These are phyloP conservation scores for Hypsopygia costalis DNA, from an alignment of 2,888 invertebrate species.

Conservation along the genomic window DNA sequence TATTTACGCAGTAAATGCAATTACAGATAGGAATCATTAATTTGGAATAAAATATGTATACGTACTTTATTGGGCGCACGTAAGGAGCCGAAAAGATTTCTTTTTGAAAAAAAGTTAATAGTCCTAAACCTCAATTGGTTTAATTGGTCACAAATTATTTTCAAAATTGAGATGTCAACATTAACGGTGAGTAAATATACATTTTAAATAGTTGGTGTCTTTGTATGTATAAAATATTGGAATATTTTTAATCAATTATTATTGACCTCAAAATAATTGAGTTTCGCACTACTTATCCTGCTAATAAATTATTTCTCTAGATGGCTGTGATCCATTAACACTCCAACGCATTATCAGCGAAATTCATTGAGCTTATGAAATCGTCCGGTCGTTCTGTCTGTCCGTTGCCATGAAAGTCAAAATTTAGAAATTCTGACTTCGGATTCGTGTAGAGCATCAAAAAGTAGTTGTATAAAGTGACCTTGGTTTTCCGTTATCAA, in stretches of 20 bases:
- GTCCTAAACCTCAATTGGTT: background rate
- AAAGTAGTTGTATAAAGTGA: too few relatives aligned
- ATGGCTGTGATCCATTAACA: too few relatives aligned
- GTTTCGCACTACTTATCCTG: too few relatives aligned
- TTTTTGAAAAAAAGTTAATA: slow-evolving; percentile 1
- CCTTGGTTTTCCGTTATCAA: too few relatives aligned
- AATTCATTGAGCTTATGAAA: too few relatives aligned
- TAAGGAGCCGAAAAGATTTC: background rate
- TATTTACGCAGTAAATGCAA: slow-evolving; percentile 18
- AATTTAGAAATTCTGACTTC: too few relatives aligned
- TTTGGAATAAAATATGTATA: slow-evolving; percentile 10
- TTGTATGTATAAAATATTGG: slow-evolving; percentile 1
- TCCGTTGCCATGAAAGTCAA: too few relatives aligned
- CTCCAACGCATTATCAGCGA: too few relatives aligned
- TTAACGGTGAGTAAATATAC: slow-evolving; percentile 1
- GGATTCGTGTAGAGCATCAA: too few relatives aligned
- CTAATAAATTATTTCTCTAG: too few relatives aligned
- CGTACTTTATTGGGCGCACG: background rate
- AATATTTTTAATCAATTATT: slow-evolving; percentile 1
- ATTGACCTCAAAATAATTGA: slow-evolving; percentile 2
- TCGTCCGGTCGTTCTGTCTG: too few relatives aligned
- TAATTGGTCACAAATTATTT: slow-evolving; percentile 7
- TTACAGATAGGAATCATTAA: slow-evolving; percentile 22
- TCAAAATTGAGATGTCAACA: slow-evolving; percentile 3
- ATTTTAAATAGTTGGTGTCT: background rate